A percentile compares a stretch with the other conserved stretches of the same genome.
Evolutionary conservation across 2,113 vertebrate genomes (phyloP).

Genomic region (Podocnemis expansa): DNA sequence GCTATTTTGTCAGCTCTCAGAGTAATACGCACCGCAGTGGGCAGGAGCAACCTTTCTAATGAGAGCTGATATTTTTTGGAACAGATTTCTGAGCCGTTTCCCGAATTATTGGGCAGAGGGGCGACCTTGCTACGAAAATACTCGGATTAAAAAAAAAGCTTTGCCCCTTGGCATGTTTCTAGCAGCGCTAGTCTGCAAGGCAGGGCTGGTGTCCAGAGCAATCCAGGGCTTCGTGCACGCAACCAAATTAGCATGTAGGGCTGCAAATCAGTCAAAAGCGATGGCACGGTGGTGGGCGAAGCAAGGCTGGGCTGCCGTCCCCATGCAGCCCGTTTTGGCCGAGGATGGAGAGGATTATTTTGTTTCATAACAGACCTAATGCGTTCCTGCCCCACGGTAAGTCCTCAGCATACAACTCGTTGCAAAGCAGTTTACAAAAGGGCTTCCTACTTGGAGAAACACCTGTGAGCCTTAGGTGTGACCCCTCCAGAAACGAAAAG

Average conservation of each 20-base stretch:
- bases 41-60: neutral
- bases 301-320: neutral
- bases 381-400: neutral
- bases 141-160: neutral
- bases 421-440: neutral
- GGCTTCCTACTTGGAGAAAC: neutral
- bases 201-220: neutral
- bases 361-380: neutral
- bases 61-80: neutral
- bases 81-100: neutral
- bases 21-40: neutral
- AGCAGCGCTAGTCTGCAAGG: neutral
- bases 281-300: neutral
- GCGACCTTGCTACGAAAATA: neutral
- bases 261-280: neutral
- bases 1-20: neutral
- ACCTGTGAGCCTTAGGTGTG: constrained; percentile 63
- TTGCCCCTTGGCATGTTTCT: neutral
- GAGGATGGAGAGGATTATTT: neutral
- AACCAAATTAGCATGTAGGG: neutral
- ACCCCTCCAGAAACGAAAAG: neutral
- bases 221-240: neutral
- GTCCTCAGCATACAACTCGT: neutral
- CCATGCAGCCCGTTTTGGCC: neutral
- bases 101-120: neutral